These are phyloP conservation scores for Hyperopisus bebe DNA, from an alignment of 2,113 vertebrate species.

Conservation along the genomic window DNA sequence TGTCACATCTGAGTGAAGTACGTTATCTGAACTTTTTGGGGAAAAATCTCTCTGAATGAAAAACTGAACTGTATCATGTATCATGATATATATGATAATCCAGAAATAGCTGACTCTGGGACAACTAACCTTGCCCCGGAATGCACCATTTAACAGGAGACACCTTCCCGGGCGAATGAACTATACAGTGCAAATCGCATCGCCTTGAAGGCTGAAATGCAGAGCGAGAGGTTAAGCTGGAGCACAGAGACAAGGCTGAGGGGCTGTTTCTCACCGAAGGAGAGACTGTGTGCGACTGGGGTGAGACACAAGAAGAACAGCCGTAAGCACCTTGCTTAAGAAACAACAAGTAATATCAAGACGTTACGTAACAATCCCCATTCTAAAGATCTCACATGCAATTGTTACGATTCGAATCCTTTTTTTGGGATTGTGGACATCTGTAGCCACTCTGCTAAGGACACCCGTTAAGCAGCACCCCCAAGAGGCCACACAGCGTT, in stretches of 20 bases:
- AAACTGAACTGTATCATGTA: background rate
- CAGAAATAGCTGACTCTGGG: background rate
- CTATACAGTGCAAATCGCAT: background rate
- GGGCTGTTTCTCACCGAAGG: background rate
- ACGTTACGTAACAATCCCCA: background rate
- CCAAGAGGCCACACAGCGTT: background rate
- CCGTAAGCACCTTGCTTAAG: background rate
- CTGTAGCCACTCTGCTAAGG: background rate
- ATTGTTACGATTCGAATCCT: background rate
- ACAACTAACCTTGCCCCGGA: background rate
- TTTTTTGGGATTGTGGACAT: background rate
- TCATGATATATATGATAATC: background rate
- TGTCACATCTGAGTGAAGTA: background rate
- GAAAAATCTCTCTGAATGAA: background rate
- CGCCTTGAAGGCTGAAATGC: background rate
- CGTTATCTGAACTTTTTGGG: background rate
- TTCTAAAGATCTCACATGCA: background rate
- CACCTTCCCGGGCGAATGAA: background rate
- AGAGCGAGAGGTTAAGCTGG: background rate
- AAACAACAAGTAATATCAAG: background rate
- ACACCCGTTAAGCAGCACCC: background rate
- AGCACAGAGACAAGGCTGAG: background rate
- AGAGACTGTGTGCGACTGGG: background rate
- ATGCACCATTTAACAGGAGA: background rate
- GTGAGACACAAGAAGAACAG: background rate